Evolutionary conservation across 1,140 invertebrate species (phyloP).

Genomic region (Drosophila sp.): DNA sequence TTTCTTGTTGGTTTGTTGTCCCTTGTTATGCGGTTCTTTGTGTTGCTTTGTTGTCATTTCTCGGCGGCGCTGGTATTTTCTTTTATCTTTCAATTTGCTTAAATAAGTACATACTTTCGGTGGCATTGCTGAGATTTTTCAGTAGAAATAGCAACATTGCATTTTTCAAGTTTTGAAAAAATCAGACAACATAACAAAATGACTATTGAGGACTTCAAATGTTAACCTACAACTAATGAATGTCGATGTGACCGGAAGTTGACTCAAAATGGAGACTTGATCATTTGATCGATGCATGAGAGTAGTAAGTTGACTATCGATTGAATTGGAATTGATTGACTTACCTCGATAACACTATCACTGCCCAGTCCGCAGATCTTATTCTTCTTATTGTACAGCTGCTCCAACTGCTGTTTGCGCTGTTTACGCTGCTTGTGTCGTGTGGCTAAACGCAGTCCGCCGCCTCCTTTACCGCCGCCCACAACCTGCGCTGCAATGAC

Average conservation of each 20-base stretch:
- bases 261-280: background rate
- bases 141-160: background rate
- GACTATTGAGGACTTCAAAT: background rate
- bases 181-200: no score
- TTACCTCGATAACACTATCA: conserved; percentile 78
- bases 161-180: background rate
- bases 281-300: conserved; percentile 3
- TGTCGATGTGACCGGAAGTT: no score
- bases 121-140: conserved; percentile 38
- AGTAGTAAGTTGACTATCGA: conserved; percentile 22
- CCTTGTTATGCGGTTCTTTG: conserved; percentile 28
- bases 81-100: conserved; percentile 42
- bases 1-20: conserved; percentile 15
- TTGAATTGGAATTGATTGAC: conserved; percentile 36
- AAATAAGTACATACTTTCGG: conserved; percentile 15
- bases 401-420: conserved; percentile 55
- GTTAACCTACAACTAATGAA: no score
- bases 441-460: conserved; percentile 57
- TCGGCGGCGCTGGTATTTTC: conserved; percentile 20
- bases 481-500: conserved; percentile 60
- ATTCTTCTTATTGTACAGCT: conserved; percentile 54
- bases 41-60: conserved; percentile 41
- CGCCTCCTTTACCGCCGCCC: conserved; percentile 28
- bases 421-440: conserved; percentile 52
- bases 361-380: conserved; percentile 76